A percentile compares a stretch with the other conserved stretches of the same genome.
Conservation (phyloP, 2,797 vertebrate genomes). For the Peromyscus eremicus region DNA sequence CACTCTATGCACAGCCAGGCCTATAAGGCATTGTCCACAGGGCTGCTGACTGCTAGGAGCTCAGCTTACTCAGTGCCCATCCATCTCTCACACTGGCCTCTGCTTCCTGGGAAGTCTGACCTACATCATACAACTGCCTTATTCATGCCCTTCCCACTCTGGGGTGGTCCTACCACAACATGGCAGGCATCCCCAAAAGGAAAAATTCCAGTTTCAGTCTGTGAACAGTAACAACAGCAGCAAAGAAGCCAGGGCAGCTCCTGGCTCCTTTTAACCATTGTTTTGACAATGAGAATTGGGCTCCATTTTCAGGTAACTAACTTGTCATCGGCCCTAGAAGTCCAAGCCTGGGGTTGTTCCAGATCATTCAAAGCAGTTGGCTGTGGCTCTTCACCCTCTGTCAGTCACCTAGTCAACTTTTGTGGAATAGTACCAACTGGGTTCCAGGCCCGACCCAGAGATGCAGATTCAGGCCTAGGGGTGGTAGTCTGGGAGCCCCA, state of each 20-base stretch:
- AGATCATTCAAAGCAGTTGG: slow-evolving; percentile 27
- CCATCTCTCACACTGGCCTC: background rate
- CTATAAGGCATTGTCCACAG: background rate
- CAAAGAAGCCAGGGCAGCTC: slow-evolving; percentile 20
- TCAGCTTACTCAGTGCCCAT: background rate
- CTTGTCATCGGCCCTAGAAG: background rate
- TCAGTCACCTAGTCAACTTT: background rate
- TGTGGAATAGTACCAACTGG: background rate
- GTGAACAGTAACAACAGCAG: slow-evolving; percentile 21
- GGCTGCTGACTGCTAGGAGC: background rate
- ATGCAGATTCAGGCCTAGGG: background rate
- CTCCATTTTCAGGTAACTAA: slow-evolving; percentile 21
- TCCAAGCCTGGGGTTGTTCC: slow-evolving; percentile 41
- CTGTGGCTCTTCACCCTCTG: background rate
- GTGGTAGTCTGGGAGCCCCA: background rate
- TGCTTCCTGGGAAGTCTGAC: slow-evolving; percentile 26
- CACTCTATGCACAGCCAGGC: background rate
- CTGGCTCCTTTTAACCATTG: background rate
- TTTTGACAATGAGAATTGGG: slow-evolving; percentile 55
- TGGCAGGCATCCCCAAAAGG: slow-evolving; percentile 28
- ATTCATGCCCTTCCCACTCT: slow-evolving; percentile 37
- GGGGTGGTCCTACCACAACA: slow-evolving; percentile 53
- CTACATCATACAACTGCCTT: slow-evolving; percentile 24
- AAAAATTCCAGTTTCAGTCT: slow-evolving; percentile 57
- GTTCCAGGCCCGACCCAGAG: slow-evolving; percentile 13